These are phyloP conservation scores for Elymnias hypermnestra DNA, from an alignment of 1,140 invertebrate species.

Conservation along the genomic window DNA sequence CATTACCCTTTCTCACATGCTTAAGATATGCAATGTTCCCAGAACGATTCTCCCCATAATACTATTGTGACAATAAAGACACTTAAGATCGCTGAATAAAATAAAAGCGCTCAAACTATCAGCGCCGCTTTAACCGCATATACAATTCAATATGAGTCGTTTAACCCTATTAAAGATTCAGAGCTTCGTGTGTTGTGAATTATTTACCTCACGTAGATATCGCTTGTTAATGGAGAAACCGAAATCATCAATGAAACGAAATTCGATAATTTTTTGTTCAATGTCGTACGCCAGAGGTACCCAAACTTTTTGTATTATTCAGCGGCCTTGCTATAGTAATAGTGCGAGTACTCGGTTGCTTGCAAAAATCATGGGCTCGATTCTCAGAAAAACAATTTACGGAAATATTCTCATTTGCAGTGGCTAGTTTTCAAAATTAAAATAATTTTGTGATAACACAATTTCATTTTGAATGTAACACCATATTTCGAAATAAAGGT, in stretches of 20 bases:
- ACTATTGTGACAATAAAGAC: conserved; percentile 53
- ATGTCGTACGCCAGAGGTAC: no score
- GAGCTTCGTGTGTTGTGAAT: conserved; percentile 7
- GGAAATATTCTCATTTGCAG: no score
- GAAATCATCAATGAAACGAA: conserved; percentile 21
- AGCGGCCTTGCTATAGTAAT: no score
- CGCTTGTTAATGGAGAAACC: conserved; percentile 18
- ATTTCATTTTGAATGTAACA: no score
- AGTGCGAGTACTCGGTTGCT: no score
- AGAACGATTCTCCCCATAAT: conserved; percentile 35
- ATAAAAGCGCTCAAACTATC: conserved; percentile 53
- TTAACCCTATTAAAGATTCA: conserved; percentile 25
- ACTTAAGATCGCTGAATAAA: conserved; percentile 60
- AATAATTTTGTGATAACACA: no score
- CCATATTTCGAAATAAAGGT: no score
- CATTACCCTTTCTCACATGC: conserved; percentile 23
- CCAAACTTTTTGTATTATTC: no score
- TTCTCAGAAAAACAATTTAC: no score
- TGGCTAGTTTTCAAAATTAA: no score
- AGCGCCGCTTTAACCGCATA: conserved; percentile 34
- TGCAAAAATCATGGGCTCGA: no score
- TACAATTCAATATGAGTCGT: conserved; percentile 56
- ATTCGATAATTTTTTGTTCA: conserved; percentile 22
- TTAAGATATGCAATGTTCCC: conserved; percentile 18
- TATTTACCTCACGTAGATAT: conserved; percentile 23